Base-by-base conservation (phyloP, 2,888 invertebrate species). In the Pyrrhosoma nymphula region DNA sequence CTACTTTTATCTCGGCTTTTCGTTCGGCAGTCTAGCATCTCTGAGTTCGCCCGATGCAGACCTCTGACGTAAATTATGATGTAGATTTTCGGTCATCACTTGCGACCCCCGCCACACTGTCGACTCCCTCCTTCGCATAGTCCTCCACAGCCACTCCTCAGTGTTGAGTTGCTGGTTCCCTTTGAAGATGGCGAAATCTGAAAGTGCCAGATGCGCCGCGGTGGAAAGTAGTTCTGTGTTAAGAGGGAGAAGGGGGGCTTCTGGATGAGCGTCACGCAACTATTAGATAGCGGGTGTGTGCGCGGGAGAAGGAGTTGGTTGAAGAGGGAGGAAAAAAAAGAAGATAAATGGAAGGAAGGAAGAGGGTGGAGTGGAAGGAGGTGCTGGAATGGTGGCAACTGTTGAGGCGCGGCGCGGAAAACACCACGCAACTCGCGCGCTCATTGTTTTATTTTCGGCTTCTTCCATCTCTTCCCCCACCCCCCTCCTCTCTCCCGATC, bases 111-210 rank as follows among this genome's bases (percentile, higher is more conserved):
- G 82, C 82, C 30, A 82, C 35, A 35, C 82, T 18, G 30, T 18
- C 69, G 8, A 0, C 0, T 23, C 26, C n/a, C 69, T 69, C 26
- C 35, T 82, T 82, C 69, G 16, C 35, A n/a, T 12, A 8, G 30
- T 30, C 16, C 12, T 30, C 82, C 8, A 82, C 35, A 82, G 12
- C 16, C 82, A 60, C 75, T 35, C 35, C 30, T 30, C 75, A 26
- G 47, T 47, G 47, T 47, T 8, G 47, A 47, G 47, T 47, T 35
- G 82, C 82, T 60, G 47, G 60, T 60, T 82, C 16, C 82, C 82
- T 82, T 82, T 82, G 82, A 82, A 35, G 30, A 82, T 82, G 82
- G 82, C 82, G 82, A 82, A 82, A 82, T 82, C 82, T 82, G 82
- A 4, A 47, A 47, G 35, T 16, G 82, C 30, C 47, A 82, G 82